Evolutionary conservation across 2,888 invertebrate genomes (phyloP).

Genomic region (Idaea biselata): DNA sequence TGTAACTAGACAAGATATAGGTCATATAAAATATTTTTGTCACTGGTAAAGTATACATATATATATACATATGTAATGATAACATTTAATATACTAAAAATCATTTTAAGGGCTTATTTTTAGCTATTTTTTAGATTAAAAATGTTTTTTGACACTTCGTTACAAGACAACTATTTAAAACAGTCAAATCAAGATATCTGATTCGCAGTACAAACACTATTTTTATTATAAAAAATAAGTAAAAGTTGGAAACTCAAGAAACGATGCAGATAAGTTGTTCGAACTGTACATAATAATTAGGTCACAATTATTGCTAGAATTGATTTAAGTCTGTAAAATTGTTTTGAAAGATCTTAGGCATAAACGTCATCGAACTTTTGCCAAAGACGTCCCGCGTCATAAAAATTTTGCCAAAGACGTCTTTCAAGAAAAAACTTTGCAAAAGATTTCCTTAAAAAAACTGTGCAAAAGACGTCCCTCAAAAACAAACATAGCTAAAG

Average conservation of each 20-base stretch:
- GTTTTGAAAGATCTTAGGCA: not conserved
- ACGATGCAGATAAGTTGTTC: not conserved
- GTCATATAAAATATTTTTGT: constrained; percentile 21
- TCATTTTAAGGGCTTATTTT: not conserved
- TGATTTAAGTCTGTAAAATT: not conserved
- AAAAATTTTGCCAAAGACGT: too few relatives aligned
- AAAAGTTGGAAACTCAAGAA: not conserved
- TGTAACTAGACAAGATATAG: constrained; percentile 24
- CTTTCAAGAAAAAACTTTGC: too few relatives aligned
- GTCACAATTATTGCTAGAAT: not conserved
- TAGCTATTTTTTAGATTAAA: not conserved
- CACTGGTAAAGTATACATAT: constrained; percentile 27
- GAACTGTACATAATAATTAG: not conserved
- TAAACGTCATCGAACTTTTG: not conserved
- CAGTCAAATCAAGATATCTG: not conserved
- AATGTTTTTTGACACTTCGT: not conserved
- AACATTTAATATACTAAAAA: not conserved
- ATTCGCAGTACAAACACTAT: not conserved
- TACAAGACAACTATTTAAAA: not conserved
- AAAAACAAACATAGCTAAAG: too few relatives aligned
- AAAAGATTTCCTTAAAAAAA: too few relatives aligned
- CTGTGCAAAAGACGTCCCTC: too few relatives aligned
- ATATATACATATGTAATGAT: not conserved
- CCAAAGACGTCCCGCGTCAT: too few relatives aligned
- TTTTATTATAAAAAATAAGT: not conserved